Base-by-base conservation (phyloP, 1,140 invertebrate genomes). In the Mylabris phalerata region DNA sequence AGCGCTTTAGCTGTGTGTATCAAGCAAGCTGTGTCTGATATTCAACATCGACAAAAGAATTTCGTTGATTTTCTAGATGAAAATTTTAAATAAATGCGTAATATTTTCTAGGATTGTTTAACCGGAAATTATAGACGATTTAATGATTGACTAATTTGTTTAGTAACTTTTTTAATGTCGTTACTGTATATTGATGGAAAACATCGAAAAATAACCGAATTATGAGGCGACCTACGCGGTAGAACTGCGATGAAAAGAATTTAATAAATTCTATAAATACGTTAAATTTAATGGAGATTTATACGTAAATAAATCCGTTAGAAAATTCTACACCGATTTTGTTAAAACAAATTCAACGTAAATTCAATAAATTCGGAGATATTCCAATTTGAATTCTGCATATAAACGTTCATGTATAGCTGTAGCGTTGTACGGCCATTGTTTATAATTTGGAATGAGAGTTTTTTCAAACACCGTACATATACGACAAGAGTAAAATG, bases 401-500 rank as follows among this genome's bases (percentile, higher is more conserved):
- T 39, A 58, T 47, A 68, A 68, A 62, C 54, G 32, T 60, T 24
- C 51, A 41, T 62, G 57, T 56, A 19, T 61, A 54, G 50, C 51
- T 62, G 24, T 62, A 68, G 72, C 72, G 72, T 74, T 70, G 57
- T 67, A 68, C 67, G 64, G 72, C 73, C 73, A 75, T 75, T 73
- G 72, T 73, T 73, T 72, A 66, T 66, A 42, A 9, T 42, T 10
- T 3, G 41, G 54, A 64, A 69, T 60, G 56, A 61, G 55, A 55
- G 19, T 54, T 54, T 32, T 32, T 4, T 9, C 57, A 58, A 54
- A 57, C 55, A 61, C 32, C 7, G 7, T 51, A 64, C 56, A 65
- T 62, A 63, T 62, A 55, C 55, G 59, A 67, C 75, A 79, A 76
- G 77, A 77, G 76, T 75, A 79, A 79, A 79, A 66, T 67, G 57